phyloP scores from a whole-genome alignment of 2,113 vertebrate species.

The Ptilorrhoa leucosticta region DNA sequence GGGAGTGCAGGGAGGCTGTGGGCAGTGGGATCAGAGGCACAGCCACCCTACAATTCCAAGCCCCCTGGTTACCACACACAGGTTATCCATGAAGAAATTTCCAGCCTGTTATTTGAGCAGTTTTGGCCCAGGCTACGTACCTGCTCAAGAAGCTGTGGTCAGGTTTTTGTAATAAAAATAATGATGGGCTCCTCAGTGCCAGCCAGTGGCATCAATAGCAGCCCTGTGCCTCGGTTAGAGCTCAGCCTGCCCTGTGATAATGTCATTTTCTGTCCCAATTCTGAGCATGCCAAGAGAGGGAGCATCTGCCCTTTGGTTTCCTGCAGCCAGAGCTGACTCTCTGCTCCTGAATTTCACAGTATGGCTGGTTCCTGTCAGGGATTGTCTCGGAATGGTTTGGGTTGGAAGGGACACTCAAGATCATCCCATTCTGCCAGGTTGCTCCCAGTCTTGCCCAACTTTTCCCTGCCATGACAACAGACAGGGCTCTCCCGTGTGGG shows the following conservation, averaged over 20 bases:
- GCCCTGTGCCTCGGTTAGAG: not conserved
- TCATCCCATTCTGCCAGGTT: not conserved
- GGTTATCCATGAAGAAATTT: not conserved
- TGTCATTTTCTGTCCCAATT: not conserved
- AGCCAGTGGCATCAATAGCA: not conserved
- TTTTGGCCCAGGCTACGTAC: not conserved
- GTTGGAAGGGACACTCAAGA: not conserved
- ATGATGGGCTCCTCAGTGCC: not conserved
- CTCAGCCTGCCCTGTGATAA: not conserved
- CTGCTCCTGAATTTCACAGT: not conserved
- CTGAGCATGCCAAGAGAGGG: not conserved
- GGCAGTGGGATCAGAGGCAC: not conserved
- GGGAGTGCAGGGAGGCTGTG: not conserved
- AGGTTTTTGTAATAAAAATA: not conserved
- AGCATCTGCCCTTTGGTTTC: not conserved
- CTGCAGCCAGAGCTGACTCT: not conserved
- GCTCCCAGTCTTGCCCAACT: not conserved
- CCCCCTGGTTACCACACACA: not conserved
- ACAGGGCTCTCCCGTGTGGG: fast-evolving
- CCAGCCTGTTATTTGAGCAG: not conserved
- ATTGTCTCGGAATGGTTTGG: not conserved
- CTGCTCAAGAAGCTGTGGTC: not conserved
- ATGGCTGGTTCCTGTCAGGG: not conserved
- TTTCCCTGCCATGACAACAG: not conserved
- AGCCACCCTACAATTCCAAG: not conserved